A percentile compares a stretch with the other conserved stretches of the same genome.
phyloP scores from a whole-genome alignment of 2,113 vertebrate species.

The Dasyornis broadbenti region DNA sequence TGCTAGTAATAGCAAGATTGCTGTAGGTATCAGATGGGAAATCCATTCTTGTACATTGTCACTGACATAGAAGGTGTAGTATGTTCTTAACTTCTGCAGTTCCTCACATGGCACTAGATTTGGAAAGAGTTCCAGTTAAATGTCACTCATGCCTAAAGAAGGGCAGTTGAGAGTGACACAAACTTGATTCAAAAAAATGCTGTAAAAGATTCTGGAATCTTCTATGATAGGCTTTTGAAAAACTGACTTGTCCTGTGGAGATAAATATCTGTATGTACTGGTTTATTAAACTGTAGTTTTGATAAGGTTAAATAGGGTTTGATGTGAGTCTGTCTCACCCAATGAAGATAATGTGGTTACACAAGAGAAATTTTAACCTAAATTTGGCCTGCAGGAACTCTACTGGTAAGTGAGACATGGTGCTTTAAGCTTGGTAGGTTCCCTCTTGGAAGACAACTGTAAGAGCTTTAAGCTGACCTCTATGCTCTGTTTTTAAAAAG shows the following conservation, averaged over 20 bases:
- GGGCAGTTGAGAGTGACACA: background rate
- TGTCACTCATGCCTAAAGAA: background rate
- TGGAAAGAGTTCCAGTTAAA: background rate
- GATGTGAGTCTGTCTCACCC: background rate
- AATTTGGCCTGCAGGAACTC: background rate
- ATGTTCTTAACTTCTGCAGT: background rate
- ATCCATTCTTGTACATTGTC: background rate
- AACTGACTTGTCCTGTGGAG: background rate
- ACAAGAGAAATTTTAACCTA: background rate
- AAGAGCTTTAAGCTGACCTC: background rate
- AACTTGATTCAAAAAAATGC: background rate
- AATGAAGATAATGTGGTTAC: background rate
- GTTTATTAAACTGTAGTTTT: background rate
- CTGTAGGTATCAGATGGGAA: background rate
- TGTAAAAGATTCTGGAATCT: background rate
- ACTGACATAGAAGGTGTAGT: background rate
- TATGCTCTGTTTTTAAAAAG: background rate
- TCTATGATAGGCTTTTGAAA: background rate
- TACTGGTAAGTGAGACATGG: constrained; percentile 35
- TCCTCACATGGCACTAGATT: background rate
- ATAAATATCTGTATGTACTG: background rate
- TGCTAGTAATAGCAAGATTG: background rate
- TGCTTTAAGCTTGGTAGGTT: background rate
- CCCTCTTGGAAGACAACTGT: background rate
- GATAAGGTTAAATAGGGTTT: background rate